Evolutionary conservation across 2,113 vertebrate genomes (phyloP).

Genomic region (Oryzias curvinotus): DNA sequence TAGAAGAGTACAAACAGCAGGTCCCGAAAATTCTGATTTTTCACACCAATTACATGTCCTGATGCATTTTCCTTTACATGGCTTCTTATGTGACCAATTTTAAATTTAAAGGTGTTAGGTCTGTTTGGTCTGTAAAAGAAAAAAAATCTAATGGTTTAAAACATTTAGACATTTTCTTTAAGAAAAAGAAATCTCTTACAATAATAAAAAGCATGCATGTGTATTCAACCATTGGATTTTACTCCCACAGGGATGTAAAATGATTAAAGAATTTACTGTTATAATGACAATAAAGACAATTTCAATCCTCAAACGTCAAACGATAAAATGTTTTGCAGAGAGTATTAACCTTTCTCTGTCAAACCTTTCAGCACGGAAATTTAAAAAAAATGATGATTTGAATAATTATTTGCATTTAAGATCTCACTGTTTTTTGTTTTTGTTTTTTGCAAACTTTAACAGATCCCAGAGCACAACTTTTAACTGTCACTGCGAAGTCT

Average conservation of each 20-base stretch:
- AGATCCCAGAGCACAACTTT: constrained; percentile 64
- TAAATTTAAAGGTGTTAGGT: constrained; percentile 12
- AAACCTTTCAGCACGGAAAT: constrained; percentile 69
- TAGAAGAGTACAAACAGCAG: constrained; percentile 35
- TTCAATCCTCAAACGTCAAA: not conserved
- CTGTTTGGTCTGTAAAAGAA: constrained; percentile 12
- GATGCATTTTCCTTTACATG: constrained; percentile 43
- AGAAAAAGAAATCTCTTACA: too few species aligned
- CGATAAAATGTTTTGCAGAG: constrained; percentile 15
- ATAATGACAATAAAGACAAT: not conserved
- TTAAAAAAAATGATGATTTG: constrained; percentile 73
- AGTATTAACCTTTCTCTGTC: constrained; percentile 56
- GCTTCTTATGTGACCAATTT: constrained; percentile 34
- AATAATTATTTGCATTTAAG: constrained; percentile 78
- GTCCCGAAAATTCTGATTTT: constrained; percentile 30
- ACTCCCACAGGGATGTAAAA: constrained; percentile 7
- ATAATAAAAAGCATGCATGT: too few species aligned
- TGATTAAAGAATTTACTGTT: constrained; percentile 8
- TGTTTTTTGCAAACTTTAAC: constrained; percentile 56
- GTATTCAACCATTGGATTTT: too few species aligned
- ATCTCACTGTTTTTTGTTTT: constrained; percentile 63
- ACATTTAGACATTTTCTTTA: too few species aligned
- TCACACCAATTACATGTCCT: constrained; percentile 37
- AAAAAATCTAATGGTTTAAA: too few species aligned
- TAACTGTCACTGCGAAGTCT: constrained; percentile 70